Evolutionary conservation across 2,113 vertebrate genomes (phyloP).

Genomic region (Nycticryphes semicollaris): DNA sequence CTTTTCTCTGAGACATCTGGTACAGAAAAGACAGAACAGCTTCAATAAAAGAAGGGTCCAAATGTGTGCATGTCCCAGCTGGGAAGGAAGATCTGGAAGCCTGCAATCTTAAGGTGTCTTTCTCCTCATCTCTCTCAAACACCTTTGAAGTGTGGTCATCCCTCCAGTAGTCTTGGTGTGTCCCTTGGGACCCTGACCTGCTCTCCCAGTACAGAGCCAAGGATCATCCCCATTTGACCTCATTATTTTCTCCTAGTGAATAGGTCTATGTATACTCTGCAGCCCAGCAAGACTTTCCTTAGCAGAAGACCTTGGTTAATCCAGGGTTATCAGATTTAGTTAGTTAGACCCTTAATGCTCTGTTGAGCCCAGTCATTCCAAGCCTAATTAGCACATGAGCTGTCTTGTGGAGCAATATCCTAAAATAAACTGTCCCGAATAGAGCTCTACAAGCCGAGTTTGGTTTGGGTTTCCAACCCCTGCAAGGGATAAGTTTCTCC

Average conservation of each 20-base stretch:
- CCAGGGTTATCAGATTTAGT: conserved; percentile 52
- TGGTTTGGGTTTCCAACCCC: background rate
- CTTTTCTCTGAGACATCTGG: background rate
- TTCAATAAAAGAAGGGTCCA: background rate
- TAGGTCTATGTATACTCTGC: background rate
- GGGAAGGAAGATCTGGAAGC: background rate
- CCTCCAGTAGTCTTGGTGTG: background rate
- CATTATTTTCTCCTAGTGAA: background rate
- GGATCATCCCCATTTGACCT: background rate
- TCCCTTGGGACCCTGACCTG: background rate
- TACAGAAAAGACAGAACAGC: background rate
- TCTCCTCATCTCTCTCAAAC: background rate
- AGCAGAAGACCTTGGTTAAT: conserved; percentile 39
- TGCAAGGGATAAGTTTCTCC: background rate
- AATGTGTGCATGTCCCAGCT: rapidly evolving
- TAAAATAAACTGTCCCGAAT: conserved; percentile 42
- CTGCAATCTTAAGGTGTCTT: background rate
- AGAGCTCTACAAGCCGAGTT: background rate
- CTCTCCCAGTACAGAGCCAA: background rate
- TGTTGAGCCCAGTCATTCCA: conserved; percentile 40
- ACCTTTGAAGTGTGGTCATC: background rate
- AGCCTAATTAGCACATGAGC: conserved; percentile 50
- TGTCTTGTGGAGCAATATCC: conserved; percentile 3
- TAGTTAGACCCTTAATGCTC: conserved; percentile 35
- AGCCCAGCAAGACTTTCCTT: background rate